Evolutionary conservation across 2,888 invertebrate genomes (phyloP), one percentile per base, ranked within the genome.

Genomic region (Noctua janthe): DNA sequence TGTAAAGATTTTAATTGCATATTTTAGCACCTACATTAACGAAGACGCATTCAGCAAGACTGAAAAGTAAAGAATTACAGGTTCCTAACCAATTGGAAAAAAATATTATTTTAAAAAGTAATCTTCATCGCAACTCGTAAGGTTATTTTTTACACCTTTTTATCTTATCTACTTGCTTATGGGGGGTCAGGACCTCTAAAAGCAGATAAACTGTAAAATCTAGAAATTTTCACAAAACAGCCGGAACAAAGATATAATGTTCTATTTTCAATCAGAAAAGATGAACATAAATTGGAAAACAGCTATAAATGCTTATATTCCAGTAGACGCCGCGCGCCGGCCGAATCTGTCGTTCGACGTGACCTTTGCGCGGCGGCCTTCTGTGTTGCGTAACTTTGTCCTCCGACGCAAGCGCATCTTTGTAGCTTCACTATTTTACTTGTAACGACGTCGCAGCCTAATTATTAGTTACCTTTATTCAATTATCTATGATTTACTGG

Each of bases 351-450:
- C 82, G 84, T 81, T 74, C 83, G 82, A 83, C 74, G 83, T 89
- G 88, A 92, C 91, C 92, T 92, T 91, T 91, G 74, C 80, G 82
- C 79, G 78, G 73, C 89, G 91, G 91, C 91, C 92, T 92, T 91
- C 85, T 82, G 75, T 49, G 82, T 92, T 92, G 89, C 91, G 82
- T 91, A 91, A 92, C 80, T 62, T 80, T 79, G 91, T 89, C 91
- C 91, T 88, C 91, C 87, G 83, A 86, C 86, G 83, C 78, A 83
- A 66, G 86, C 88, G 82, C 87, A 88, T 88, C 86, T 89, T 76
- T 76, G 80, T 77, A 81, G 77, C 81, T 80, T 85, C 77, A 85
- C 87, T 83, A 81, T 87, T 82, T 85, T 78, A 82, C 82, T 82
- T 85, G 82, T 78, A 83, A 83, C 76, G 76, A 76, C 75, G 73